Evolutionary conservation across 64 coral and sea anemone species (phyloP).

Genomic region (Stichodactyla helianthus): DNA sequence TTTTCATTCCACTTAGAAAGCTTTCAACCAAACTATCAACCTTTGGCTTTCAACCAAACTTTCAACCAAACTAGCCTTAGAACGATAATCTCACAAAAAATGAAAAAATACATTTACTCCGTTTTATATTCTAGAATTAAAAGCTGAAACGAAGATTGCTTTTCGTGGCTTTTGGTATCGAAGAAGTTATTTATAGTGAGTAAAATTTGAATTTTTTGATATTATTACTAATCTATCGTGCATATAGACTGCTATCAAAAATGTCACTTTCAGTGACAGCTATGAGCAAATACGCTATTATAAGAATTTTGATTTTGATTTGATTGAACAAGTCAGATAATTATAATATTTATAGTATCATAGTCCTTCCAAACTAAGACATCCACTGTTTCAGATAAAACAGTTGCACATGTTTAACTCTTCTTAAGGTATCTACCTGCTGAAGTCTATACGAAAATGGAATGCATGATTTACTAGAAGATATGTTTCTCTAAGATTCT

Average conservation of each 20-base stretch:
- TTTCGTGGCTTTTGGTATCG: too few species aligned
- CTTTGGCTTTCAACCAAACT: not conserved
- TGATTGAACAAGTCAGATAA: not conserved
- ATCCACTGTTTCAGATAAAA: too few species aligned
- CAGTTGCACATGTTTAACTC: too few species aligned
- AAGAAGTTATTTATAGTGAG: not conserved
- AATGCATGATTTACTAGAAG: not conserved
- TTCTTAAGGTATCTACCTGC: too few species aligned
- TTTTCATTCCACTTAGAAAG: not conserved
- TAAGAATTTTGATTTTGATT: not conserved
- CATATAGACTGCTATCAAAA: not conserved
- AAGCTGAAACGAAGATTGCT: too few species aligned
- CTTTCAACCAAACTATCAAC: not conserved
- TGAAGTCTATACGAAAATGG: too few species aligned
- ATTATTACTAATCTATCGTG: not conserved
- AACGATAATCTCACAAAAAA: not conserved
- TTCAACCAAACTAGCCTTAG: not conserved
- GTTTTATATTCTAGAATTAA: too few species aligned
- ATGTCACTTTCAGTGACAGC: not conserved
- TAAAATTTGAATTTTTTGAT: not conserved
- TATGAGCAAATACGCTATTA: not conserved
- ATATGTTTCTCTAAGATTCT: not conserved
- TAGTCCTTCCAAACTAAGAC: too few species aligned
- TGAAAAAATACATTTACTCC: too few species aligned
- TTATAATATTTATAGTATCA: not conserved